phyloP scores from a whole-genome alignment of 2,888 invertebrate species.

The Sminthurinus aureus region DNA sequence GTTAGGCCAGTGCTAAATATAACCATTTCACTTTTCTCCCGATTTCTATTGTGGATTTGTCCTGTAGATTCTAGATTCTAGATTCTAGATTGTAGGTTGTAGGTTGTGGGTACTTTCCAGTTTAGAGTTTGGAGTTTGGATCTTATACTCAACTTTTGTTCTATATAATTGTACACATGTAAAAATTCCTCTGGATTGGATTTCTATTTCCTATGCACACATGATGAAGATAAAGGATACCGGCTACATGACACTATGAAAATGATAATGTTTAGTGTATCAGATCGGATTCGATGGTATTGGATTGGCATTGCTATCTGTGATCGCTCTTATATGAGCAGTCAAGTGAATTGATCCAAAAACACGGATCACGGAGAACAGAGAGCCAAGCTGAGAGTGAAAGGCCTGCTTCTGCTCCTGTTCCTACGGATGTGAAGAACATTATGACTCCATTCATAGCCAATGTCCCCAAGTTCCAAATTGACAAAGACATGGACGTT shows the following conservation, averaged over 20 bases:
- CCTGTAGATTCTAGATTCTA: not conserved
- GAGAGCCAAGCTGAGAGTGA: slow-evolving; percentile 15
- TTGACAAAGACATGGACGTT: slow-evolving; percentile 39
- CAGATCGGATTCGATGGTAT: not conserved
- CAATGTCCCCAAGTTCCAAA: slow-evolving; percentile 41
- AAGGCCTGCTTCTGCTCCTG: too few species aligned
- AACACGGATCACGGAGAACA: too few species aligned
- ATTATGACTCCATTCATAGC: slow-evolving; percentile 44
- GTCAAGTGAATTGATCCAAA: slow-evolving; percentile 29
- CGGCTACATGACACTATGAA: too few species aligned
- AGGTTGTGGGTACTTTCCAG: not conserved
- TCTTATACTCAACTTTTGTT: not conserved
- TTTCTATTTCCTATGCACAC: too few species aligned
- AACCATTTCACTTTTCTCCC: slow-evolving; percentile 12
- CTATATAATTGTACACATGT: not conserved
- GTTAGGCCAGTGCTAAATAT: slow-evolving; percentile 25
- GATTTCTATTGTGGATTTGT: not conserved
- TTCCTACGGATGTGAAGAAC: slow-evolving; percentile 1
- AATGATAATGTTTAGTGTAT: not conserved
- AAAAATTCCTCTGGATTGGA: not conserved
- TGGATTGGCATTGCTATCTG: not conserved
- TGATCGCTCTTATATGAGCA: slow-evolving; percentile 22
- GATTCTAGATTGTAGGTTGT: not conserved
- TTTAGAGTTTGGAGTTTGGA: too few species aligned
- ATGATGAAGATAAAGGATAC: too few species aligned